These are phyloP conservation scores for Procavia capensis DNA, from an alignment of 2,113 vertebrate genomes.

Conservation along the genomic window DNA sequence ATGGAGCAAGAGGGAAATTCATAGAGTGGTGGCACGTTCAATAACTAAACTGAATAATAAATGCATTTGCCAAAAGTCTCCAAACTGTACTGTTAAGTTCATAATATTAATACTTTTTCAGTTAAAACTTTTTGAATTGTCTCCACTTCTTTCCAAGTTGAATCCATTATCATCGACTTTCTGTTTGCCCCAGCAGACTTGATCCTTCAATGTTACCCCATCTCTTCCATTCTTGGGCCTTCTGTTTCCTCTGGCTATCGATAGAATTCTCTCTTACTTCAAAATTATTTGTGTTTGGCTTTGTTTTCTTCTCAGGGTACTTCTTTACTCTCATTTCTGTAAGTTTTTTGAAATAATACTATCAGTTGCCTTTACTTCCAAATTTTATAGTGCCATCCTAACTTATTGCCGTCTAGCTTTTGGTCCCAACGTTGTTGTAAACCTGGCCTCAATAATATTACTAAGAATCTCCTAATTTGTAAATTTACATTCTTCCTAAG, in stretches of 20 bases:
- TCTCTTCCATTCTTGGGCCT: too few species aligned
- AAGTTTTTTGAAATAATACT: neutral
- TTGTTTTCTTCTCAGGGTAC: neutral
- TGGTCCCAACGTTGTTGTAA: neutral
- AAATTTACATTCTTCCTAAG: neutral
- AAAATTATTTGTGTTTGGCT: neutral
- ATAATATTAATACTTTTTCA: neutral
- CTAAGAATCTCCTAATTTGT: neutral
- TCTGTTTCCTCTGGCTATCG: neutral
- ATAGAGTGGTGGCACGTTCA: neutral
- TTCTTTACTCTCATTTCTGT: neutral
- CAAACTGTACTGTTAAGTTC: neutral
- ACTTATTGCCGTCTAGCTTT: fast-evolving
- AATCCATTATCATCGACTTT: neutral
- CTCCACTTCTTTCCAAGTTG: neutral
- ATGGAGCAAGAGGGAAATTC: neutral
- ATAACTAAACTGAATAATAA: neutral
- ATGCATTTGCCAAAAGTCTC: neutral
- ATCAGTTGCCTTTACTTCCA: neutral
- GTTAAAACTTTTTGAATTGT: neutral
- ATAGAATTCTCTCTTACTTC: neutral
- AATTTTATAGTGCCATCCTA: neutral
- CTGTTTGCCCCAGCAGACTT: neutral
- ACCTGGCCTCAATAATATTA: neutral
- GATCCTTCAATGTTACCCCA: neutral